A percentile compares a stretch with the other conserved stretches of the same genome.
phyloP scores from a whole-genome alignment of 1,140 invertebrate species.

The Cydia strobilella region DNA sequence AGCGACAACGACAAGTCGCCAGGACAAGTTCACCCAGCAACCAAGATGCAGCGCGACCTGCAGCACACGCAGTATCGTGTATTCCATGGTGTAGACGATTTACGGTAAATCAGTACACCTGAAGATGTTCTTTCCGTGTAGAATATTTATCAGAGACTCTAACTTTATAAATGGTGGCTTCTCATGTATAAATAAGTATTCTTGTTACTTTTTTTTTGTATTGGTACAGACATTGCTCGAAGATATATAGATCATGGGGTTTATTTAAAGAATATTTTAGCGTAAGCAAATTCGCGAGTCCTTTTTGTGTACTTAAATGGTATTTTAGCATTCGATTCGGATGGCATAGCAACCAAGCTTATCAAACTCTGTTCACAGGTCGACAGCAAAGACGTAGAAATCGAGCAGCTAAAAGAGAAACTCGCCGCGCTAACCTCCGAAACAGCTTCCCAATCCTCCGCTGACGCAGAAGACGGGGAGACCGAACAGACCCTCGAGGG shows the following conservation, averaged over 20 bases:
- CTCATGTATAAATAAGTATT: too few relatives aligned
- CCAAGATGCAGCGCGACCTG: constrained; percentile 91
- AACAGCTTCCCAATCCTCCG: constrained; percentile 93
- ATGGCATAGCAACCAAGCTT: neutral
- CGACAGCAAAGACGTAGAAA: constrained; percentile 97
- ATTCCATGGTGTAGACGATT: too few relatives aligned
- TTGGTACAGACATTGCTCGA: too few relatives aligned
- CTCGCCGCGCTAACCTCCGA: constrained; percentile 89
- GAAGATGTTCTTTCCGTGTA: too few relatives aligned
- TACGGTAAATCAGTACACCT: too few relatives aligned
- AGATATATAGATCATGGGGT: too few relatives aligned
- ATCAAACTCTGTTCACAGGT: constrained; percentile 58
- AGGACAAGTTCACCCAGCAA: constrained; percentile 95
- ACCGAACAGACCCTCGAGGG: constrained; percentile 93
- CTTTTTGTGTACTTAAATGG: too few relatives aligned
- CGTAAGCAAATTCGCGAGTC: too few relatives aligned
- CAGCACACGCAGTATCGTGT: constrained; percentile 87
- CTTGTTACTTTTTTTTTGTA: too few relatives aligned
- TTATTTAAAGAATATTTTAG: too few relatives aligned
- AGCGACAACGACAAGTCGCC: constrained; percentile 96
- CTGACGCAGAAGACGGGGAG: constrained; percentile 92
- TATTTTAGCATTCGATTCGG: neutral
- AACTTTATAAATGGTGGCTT: too few relatives aligned
- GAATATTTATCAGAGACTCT: too few relatives aligned
- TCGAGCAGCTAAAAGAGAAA: constrained; percentile 94